phyloP scores from a whole-genome alignment of 2,113 vertebrate species.

The Charina bottae region DNA sequence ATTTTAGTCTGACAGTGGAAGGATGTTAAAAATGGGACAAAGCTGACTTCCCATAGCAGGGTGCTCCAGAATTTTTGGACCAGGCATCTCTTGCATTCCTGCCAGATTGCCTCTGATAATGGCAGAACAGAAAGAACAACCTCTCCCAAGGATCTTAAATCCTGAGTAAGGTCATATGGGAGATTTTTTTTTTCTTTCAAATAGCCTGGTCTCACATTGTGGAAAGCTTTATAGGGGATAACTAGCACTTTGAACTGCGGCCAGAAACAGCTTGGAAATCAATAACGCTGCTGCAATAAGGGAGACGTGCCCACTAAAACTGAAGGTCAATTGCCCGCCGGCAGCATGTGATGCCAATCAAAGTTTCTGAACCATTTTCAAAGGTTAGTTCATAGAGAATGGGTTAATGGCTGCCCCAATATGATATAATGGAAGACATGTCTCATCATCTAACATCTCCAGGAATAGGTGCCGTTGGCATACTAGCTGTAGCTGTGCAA shows the following conservation, averaged over 20 bases:
- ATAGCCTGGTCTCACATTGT: not conserved
- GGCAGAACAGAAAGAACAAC: not conserved
- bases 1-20: not conserved
- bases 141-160: not conserved
- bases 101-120: not conserved
- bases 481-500: not conserved
- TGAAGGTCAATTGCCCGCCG: not conserved
- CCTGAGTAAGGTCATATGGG: not conserved
- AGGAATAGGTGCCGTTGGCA: not conserved
- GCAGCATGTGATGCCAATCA: not conserved
- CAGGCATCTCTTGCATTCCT: not conserved
- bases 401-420: not conserved
- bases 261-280: not conserved
- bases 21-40: not conserved
- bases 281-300: not conserved
- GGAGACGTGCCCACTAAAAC: not conserved
- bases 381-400: not conserved
- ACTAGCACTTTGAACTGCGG: not conserved
- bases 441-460: not conserved
- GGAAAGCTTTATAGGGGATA: not conserved
- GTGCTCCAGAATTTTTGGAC: not conserved
- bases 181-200: not conserved
- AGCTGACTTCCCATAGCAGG: not conserved
- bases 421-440: not conserved
- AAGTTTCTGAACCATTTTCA: not conserved